These are phyloP conservation scores for Ptiloglossa arizonensis DNA, from an alignment of 1,140 invertebrate genomes.

Conservation along the genomic window DNA sequence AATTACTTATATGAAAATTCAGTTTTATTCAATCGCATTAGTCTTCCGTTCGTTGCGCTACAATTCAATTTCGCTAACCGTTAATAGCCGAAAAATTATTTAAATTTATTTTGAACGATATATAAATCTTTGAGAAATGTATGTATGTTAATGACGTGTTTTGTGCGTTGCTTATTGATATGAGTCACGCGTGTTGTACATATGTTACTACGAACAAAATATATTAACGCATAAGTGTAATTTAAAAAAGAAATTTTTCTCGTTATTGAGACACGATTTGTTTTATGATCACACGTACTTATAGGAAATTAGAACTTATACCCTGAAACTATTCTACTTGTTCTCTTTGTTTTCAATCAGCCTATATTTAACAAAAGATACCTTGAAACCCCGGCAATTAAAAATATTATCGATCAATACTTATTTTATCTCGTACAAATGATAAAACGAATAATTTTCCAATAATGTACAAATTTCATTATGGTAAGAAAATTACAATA, in stretches of 20 bases:
- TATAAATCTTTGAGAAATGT: slow-evolving; percentile 9
- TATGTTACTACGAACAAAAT: slow-evolving; percentile 12
- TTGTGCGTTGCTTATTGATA: slow-evolving; percentile 7
- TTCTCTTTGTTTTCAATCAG: background rate
- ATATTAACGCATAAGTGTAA: background rate
- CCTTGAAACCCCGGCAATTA: slow-evolving; percentile 11
- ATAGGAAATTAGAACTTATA: background rate
- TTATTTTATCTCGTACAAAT: background rate
- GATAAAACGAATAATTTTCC: background rate
- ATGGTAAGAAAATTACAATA: slow-evolving; percentile 31
- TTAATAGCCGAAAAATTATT: slow-evolving; percentile 7
- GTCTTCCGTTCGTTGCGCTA: background rate
- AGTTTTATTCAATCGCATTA: slow-evolving; percentile 16
- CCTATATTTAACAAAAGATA: background rate
- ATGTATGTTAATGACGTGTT: slow-evolving; percentile 6
- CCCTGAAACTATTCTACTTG: background rate
- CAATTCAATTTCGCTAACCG: background rate
- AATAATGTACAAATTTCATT: slow-evolving; percentile 18
- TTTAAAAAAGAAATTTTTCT: background rate
- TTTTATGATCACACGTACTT: background rate
- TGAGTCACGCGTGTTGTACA: background rate
- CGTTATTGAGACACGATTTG: background rate
- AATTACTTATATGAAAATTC: slow-evolving; percentile 1
- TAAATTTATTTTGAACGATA: background rate
- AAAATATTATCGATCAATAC: background rate